Conservation (phyloP, 2,113 vertebrate genomes). For the Candoia aspera region DNA sequence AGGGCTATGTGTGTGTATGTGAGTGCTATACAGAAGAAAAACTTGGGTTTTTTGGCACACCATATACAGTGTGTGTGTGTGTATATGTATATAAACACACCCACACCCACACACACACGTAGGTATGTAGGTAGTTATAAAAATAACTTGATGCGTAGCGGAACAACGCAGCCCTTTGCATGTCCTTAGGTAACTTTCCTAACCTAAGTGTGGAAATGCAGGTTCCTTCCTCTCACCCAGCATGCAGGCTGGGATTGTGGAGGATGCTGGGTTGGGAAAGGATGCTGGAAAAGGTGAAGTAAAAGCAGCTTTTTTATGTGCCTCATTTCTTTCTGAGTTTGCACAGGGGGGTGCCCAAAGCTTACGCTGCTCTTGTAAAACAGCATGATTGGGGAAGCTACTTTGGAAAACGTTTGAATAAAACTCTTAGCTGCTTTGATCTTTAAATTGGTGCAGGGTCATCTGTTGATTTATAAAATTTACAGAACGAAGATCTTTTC, state of each 20-base stretch:
- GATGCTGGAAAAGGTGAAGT: not conserved
- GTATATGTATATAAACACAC: too few species aligned
- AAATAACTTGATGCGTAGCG: not conserved
- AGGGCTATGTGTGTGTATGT: not conserved
- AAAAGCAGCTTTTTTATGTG: not conserved
- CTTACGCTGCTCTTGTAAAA: not conserved
- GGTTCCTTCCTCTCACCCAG: not conserved
- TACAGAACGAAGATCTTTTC: not conserved
- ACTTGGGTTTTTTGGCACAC: not conserved
- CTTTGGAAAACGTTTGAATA: not conserved
- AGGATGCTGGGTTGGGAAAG: not conserved
- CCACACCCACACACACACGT: too few species aligned
- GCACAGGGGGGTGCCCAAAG: not conserved
- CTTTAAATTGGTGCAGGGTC: not conserved
- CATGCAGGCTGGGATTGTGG: not conserved
- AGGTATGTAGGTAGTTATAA: too few species aligned
- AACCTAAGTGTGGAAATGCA: not conserved
- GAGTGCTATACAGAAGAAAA: not conserved
- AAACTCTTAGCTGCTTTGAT: not conserved
- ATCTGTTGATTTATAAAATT: not conserved
- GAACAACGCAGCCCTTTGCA: not conserved
- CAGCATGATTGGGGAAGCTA: not conserved
- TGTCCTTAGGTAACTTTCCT: not conserved
- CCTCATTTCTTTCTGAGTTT: not conserved
- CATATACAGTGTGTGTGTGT: too few species aligned